Conservation (phyloP, 1,140 invertebrate species). For the Platyura marginata region DNA sequence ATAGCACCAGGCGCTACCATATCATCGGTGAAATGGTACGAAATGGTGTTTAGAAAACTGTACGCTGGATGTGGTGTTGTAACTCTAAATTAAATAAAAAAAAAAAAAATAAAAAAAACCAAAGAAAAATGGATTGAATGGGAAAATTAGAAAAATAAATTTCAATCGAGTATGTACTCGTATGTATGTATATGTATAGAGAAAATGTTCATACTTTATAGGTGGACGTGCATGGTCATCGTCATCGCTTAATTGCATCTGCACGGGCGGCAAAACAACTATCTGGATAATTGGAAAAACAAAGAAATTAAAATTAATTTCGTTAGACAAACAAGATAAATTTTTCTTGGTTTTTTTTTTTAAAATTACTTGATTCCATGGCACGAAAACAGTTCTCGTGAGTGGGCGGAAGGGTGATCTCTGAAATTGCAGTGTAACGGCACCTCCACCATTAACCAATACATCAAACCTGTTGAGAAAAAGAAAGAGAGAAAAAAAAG, state of each 20-base stretch:
- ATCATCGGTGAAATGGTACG: constrained; percentile 29
- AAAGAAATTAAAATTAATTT: too few relatives aligned
- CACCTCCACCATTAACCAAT: constrained; percentile 95
- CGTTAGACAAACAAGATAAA: too few relatives aligned
- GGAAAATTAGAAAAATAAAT: too few relatives aligned
- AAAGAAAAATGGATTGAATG: too few relatives aligned
- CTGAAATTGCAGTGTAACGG: constrained; percentile 90
- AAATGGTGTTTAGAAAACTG: constrained; percentile 40
- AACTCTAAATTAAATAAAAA: constrained; percentile 11
- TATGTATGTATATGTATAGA: too few relatives aligned
- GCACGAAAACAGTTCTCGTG: constrained; percentile 75
- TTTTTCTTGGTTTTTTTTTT: background rate
- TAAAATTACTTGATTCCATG: constrained; percentile 55
- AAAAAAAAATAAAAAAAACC: too few relatives aligned
- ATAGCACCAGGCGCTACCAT: constrained; percentile 31
- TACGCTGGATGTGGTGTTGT: constrained; percentile 28
- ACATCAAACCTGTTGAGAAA: constrained; percentile 79
- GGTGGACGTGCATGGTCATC: constrained; percentile 31
- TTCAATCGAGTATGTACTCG: too few relatives aligned
- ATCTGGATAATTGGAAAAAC: constrained; percentile 38
- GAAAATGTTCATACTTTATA: constrained; percentile 31
- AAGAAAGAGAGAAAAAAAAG: background rate
- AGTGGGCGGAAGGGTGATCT: constrained; percentile 75
- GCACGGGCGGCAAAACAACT: constrained; percentile 69
- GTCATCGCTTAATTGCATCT: constrained; percentile 67